These are phyloP conservation scores for Cheilosia vernalis DNA, from an alignment of 2,888 invertebrate genomes.

Conservation along the genomic window DNA sequence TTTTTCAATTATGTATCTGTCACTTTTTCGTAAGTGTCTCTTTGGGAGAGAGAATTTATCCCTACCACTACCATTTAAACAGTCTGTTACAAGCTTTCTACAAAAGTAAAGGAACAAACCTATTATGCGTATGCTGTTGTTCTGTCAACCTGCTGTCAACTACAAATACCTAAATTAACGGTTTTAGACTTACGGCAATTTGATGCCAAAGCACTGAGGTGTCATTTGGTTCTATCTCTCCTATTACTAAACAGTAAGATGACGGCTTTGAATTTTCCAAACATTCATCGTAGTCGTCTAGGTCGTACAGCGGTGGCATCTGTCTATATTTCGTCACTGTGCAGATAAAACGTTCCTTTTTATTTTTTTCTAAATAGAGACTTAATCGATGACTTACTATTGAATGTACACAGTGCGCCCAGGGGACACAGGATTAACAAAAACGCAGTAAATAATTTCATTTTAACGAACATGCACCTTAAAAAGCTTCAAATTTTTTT, in stretches of 20 bases:
- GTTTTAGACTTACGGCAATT: constrained; percentile 73
- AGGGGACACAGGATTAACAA: constrained; percentile 18
- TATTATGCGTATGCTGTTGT: too few relatives aligned
- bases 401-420: constrained; percentile 32
- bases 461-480: constrained; percentile 3
- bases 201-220: constrained; percentile 79
- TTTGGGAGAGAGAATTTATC: too few relatives aligned
- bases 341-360: background rate
- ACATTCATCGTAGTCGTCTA: constrained; percentile 82
- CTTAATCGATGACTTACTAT: constrained; percentile 50
- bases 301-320: constrained; percentile 81
- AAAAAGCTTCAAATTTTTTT: too few relatives aligned
- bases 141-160: too few relatives aligned
- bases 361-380: background rate
- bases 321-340: constrained; percentile 81
- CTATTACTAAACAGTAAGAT: constrained; percentile 79
- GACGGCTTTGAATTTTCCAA: constrained; percentile 76
- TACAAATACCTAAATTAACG: too few relatives aligned
- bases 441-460: constrained; percentile 12
- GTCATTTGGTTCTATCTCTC: constrained; percentile 78
- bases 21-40: too few relatives aligned
- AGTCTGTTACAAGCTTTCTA: too few relatives aligned
- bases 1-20: too few relatives aligned
- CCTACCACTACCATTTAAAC: too few relatives aligned
- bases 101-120: too few relatives aligned